Base-by-base conservation (phyloP, 2,113 vertebrate species). In the Mastomys natalensis region DNA sequence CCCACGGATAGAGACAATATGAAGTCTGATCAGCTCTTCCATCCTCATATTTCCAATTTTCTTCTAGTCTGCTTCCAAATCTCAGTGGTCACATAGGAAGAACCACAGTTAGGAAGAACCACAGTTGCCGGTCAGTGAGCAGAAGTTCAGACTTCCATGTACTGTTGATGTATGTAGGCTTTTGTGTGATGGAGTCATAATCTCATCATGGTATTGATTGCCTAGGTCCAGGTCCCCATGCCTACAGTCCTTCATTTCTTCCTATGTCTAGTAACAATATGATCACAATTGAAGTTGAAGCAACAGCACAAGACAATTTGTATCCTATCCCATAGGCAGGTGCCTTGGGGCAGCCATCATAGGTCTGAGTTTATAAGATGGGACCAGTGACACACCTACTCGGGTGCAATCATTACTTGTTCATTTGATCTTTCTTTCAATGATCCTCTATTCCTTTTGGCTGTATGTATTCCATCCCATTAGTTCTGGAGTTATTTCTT, bases 271-370 rank as follows among this genome's bases (percentile, higher is more conserved):
- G 45, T 82, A 19, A 78, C 17, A 66, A 24, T 17, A 86, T 55
- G 48, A 22, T 73, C n/a, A 66, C 10, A 81, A 73, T 85, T 95
- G 45, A 93, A 86, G 84, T 4, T 16, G 34, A 92, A 96, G 45
- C 37, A 77, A 58, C 51, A 62, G 43, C 62, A 45, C 55, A 37
- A 90, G n/a, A 26, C 21, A 29, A 84, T 95, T 81, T 72, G 51
- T 45, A 72, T 87, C 37, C 88, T 73, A 11, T 92, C 53, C 13
- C n/a, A 40, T 60, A 17, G 81, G 26, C 31, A 84, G 73, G 22
- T 45, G 9, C 12, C 29, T 7, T 37, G 66, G 48, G 12, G 24
- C 17, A 64, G 24, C 24, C 26, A 43, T 37, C 10, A 26, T 0
- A 89, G 37, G 62, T 7, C 15, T 66, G 48, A 94, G 53, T 55